These are phyloP conservation scores for Fistularia commersonii DNA, from an alignment of 2,797 vertebrate species.

Conservation along the genomic window DNA sequence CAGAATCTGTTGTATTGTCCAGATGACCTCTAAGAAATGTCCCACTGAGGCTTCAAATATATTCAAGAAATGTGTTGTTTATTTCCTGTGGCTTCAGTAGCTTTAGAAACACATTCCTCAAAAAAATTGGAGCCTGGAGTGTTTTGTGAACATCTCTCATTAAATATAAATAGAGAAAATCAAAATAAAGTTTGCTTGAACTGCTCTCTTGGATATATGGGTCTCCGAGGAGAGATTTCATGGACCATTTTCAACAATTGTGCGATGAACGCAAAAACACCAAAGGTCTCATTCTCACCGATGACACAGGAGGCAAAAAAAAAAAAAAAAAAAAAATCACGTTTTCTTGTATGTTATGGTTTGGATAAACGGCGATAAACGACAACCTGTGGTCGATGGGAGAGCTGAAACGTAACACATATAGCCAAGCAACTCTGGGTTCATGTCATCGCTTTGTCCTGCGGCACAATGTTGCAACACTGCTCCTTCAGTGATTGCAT, in stretches of 20 bases:
- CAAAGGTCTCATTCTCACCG: background rate
- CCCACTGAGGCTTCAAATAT: slow-evolving; percentile 7
- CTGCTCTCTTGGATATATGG: slow-evolving; percentile 13
- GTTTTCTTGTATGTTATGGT: slow-evolving; percentile 2
- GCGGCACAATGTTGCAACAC: slow-evolving; percentile 31
- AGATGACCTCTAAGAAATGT: slow-evolving; percentile 2
- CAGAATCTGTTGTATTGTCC: background rate
- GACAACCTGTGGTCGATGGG: background rate
- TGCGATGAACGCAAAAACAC: slow-evolving; percentile 14
- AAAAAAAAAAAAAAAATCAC: no score
- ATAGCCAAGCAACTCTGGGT: background rate
- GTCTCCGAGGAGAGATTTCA: slow-evolving; percentile 16
- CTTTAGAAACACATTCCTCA: slow-evolving; percentile 6
- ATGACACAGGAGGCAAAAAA: no score
- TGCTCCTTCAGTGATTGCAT: slow-evolving; percentile 12
- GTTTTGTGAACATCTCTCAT: slow-evolving; percentile 11
- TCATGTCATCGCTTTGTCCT: no score
- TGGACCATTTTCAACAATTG: slow-evolving; percentile 20
- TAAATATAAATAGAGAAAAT: slow-evolving; percentile 9
- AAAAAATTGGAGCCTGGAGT: slow-evolving; percentile 4
- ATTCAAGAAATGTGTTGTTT: slow-evolving; percentile 7
- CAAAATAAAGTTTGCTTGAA: slow-evolving; percentile 6
- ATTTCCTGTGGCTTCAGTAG: slow-evolving; percentile 13
- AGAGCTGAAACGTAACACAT: background rate
- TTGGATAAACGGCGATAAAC: slow-evolving; percentile 4